Evolutionary conservation across 2,797 vertebrate genomes (phyloP), one percentile per base, ranked within the genome.

Genomic region (Anolis apletophallus): DNA sequence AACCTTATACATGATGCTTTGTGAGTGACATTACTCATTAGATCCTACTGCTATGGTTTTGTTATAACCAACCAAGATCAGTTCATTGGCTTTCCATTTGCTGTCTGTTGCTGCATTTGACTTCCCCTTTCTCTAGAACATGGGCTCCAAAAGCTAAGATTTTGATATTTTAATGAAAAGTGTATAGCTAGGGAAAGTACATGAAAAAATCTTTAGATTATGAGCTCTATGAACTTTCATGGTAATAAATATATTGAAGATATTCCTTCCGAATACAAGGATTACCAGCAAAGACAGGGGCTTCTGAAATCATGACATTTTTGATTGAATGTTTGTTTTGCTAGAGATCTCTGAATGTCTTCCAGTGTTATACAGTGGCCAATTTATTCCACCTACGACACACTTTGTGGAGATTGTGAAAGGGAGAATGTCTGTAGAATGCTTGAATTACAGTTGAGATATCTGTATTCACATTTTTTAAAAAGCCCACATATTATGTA

Each of bases 351-450:
- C 91, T 86, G 88, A 93, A 90, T 91, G 91, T 85, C 91, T 91
- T 94, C 91, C 93, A 93, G 91, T 94, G 92, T 94, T 92, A 89
- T 73, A 88, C 78, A 86, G 84, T 91, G 91, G 90, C 80, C 87
- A 94, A 95, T 94, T 94, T 94, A 95, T 95, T 93, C 94, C 93
- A 94, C 93, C 94, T 93, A 94, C 90, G 81, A 80, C 68, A 90
- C 89, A 94, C 61, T 67, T 91, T 54, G 86, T 52, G 59, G 68
- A 84, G 46, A 79, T 67, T 80, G 76, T 55, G 55, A 73, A n/a
- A 73, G 59, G 10, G 68, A 17, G 55, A 77, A 69, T n/a, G 55
- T 17, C 36, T 79, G 54, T 52, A 83, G 77, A 87, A 81, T 61
- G 16, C 29, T 59, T 71, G 81, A 79, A 57, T 72, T 84, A 78